Percentiles rank a stretch among this genome's conserved stretches.
Conservation (phyloP, 2,888 invertebrate species). For the Perdita meconis region DNA sequence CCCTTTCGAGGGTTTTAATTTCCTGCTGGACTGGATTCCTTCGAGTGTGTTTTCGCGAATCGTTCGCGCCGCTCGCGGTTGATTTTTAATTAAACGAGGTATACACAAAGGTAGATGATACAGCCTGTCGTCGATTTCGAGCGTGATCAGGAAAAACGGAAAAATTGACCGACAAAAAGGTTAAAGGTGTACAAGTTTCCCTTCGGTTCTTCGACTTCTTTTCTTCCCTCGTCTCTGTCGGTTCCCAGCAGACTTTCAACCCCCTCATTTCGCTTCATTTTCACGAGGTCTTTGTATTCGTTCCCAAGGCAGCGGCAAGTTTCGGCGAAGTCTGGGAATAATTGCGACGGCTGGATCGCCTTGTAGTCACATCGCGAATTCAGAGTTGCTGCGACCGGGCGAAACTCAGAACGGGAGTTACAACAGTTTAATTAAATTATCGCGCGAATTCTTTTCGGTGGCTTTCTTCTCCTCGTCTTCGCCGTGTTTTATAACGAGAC, state of each 20-base stretch:
- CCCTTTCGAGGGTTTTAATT: background rate
- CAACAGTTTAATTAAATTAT: slow-evolving; percentile 46
- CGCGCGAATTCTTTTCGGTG: slow-evolving; percentile 22
- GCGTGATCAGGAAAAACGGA: no score
- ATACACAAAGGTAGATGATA: background rate
- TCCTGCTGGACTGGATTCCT: background rate
- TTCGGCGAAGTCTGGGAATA: slow-evolving; percentile 36
- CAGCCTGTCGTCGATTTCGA: no score
- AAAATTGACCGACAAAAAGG: no score
- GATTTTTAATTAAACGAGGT: background rate
- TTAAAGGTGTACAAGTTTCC: no score
- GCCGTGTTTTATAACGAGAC: slow-evolving; percentile 17
- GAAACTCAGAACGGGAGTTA: slow-evolving; percentile 14
- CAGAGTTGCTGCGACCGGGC: slow-evolving; percentile 2
- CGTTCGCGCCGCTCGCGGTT: background rate
- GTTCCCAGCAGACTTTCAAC: no score
- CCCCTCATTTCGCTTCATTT: background rate
- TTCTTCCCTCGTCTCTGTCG: no score
- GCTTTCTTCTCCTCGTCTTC: background rate
- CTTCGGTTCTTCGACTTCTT: no score
- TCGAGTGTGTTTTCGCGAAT: background rate
- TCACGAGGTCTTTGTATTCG: slow-evolving; percentile 9
- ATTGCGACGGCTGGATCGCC: slow-evolving; percentile 22
- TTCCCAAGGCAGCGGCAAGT: slow-evolving; percentile 14
- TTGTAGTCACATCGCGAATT: slow-evolving; percentile 31